Percentiles rank a stretch among this genome's conserved stretches.
These are phyloP conservation scores for Saccostrea glomerata DNA, from an alignment of 1,140 invertebrate genomes.

Conservation along the genomic window DNA sequence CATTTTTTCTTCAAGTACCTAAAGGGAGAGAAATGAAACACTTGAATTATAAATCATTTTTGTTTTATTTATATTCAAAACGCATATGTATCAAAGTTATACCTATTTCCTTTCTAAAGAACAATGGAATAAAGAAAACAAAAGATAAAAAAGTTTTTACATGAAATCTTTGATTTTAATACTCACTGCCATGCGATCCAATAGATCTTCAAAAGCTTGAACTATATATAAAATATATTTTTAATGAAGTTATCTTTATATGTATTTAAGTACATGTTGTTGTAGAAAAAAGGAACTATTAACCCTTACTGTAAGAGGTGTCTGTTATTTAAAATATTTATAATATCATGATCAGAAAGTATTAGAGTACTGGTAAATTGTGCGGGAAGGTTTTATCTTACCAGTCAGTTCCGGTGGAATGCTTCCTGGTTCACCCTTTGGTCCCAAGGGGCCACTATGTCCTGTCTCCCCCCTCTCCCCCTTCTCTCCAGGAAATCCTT, in stretches of 20 bases:
- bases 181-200: background rate
- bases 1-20: constrained; percentile 2
- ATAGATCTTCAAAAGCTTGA: constrained; percentile 9
- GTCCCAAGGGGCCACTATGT: background rate
- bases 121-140: too few relatives aligned
- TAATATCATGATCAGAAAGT: too few relatives aligned
- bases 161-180: background rate
- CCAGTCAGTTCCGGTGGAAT: constrained; percentile 12
- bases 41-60: too few relatives aligned
- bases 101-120: too few relatives aligned
- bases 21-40: background rate
- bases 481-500: background rate
- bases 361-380: too few relatives aligned
- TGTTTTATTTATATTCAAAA: too few relatives aligned
- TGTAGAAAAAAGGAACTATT: too few relatives aligned
- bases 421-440: constrained; percentile 14
- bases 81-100: too few relatives aligned
- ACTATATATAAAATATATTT: background rate
- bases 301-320: too few relatives aligned
- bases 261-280: too few relatives aligned
- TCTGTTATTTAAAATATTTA: too few relatives aligned
- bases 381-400: background rate
- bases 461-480: background rate
- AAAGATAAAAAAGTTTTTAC: too few relatives aligned
- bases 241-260: background rate